Evolutionary conservation across 2,113 vertebrate genomes (phyloP).

Genomic region (Hiodon tergisus): DNA sequence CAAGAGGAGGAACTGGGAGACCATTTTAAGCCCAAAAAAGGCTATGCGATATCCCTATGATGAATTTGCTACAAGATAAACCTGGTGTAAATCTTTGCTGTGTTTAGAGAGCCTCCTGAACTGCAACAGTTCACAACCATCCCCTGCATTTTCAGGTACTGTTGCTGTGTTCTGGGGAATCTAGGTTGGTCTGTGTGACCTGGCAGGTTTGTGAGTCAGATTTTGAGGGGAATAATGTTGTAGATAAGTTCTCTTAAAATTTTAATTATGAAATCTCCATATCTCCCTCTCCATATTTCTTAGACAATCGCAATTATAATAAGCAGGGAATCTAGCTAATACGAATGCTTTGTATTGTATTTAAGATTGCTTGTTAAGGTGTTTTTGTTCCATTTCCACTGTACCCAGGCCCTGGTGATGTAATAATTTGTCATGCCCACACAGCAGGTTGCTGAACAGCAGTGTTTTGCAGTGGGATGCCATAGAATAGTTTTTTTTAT

Average conservation of each 20-base stretch:
- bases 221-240: no score
- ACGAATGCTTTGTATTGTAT: no score
- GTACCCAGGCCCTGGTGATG: no score
- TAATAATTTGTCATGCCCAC: no score
- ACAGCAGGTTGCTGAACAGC: no score
- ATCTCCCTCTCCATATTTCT: not conserved
- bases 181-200: not conserved
- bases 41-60: slow-evolving; percentile 48
- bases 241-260: no score
- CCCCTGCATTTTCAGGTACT: not conserved
- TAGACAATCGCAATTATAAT: not conserved
- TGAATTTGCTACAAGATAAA: slow-evolving; percentile 51
- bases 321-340: no score
- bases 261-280: no score
- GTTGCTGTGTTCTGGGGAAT: not conserved
- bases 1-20: slow-evolving; percentile 40
- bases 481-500: no score
- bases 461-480: no score
- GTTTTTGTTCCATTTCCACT: no score
- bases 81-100: slow-evolving; percentile 50
- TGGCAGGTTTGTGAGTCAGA: not conserved
- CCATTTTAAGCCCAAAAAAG: slow-evolving; percentile 60
- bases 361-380: no score
- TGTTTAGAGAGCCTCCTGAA: slow-evolving; percentile 56
- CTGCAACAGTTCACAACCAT: slow-evolving; percentile 39